Percentiles rank a stretch among this genome's conserved stretches.
phyloP scores from a whole-genome alignment of 1,140 invertebrate species.

The Popillia japonica region DNA sequence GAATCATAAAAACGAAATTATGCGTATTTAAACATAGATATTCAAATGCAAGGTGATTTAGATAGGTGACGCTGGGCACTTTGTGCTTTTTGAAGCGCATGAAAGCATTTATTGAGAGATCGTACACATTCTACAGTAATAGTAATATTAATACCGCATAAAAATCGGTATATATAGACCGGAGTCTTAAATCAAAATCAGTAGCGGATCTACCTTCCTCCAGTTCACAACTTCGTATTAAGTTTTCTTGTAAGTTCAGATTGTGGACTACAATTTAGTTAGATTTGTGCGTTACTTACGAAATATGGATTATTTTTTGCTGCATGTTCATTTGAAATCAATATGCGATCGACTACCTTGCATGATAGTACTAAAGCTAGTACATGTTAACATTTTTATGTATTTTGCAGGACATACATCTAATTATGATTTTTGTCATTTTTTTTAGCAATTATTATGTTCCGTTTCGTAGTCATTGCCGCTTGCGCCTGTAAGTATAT shows the following conservation, averaged over 20 bases:
- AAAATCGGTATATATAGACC: constrained; percentile 25
- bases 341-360: not conserved
- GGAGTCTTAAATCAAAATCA: constrained; percentile 27
- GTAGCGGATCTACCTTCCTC: constrained; percentile 21
- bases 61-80: not conserved
- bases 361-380: too few relatives aligned
- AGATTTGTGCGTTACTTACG: not conserved
- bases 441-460: constrained; percentile 21
- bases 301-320: not conserved
- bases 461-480: constrained; percentile 23
- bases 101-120: not conserved
- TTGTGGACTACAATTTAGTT: not conserved
- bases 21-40: not conserved
- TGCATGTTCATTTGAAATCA: not conserved
- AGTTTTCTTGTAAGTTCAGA: constrained; percentile 13
- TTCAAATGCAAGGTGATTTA: not conserved
- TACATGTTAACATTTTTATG: too few relatives aligned
- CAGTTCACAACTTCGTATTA: not conserved
- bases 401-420: not conserved
- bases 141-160: constrained; percentile 18
- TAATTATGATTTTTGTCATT: constrained; percentile 16
- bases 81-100: not conserved
- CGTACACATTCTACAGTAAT: constrained; percentile 18
- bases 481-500: constrained; percentile 39
- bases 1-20: too few relatives aligned